phyloP scores from a whole-genome alignment of 92 coral and sea anemone genomes.

The Meandrina meandrites region DNA sequence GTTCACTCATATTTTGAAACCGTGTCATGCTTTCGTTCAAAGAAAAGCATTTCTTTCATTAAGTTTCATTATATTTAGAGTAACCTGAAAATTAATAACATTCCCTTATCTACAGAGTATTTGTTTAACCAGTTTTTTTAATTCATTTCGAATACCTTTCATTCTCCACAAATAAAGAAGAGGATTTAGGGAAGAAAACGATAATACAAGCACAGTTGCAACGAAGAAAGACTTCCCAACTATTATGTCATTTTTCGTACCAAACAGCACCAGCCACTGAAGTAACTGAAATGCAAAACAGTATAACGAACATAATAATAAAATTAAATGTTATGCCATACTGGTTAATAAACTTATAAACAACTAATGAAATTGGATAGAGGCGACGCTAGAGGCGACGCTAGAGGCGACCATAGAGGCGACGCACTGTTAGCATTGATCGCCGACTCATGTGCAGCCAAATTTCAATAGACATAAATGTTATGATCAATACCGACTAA shows the following conservation, averaged over 20 bases:
- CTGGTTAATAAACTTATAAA: too few relatives aligned
- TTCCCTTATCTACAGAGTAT: not conserved
- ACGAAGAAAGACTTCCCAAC: not conserved
- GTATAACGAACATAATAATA: too few relatives aligned
- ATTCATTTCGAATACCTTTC: conserved; percentile 17
- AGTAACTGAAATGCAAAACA: not conserved
- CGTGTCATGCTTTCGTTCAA: too few relatives aligned
- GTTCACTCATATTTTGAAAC: too few relatives aligned
- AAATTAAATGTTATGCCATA: too few relatives aligned
- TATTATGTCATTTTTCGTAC: not conserved
- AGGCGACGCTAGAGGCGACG: too few relatives aligned
- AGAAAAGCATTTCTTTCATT: too few relatives aligned
- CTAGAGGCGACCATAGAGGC: too few relatives aligned
- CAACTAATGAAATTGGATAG: not conserved
- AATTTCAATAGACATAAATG: conserved; percentile 7
- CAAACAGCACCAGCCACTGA: not conserved
- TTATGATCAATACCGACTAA: too few relatives aligned
- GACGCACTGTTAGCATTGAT: not conserved
- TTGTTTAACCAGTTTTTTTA: not conserved
- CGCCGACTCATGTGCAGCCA: conserved; percentile 10
- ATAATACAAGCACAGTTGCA: not conserved
- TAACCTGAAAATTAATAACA: too few relatives aligned
- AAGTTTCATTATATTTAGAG: too few relatives aligned
- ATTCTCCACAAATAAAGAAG: conserved; percentile 21
- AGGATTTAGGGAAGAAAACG: conserved; percentile 16